Conservation (phyloP, 2,888 invertebrate genomes). For the Hypsopygia costalis region DNA sequence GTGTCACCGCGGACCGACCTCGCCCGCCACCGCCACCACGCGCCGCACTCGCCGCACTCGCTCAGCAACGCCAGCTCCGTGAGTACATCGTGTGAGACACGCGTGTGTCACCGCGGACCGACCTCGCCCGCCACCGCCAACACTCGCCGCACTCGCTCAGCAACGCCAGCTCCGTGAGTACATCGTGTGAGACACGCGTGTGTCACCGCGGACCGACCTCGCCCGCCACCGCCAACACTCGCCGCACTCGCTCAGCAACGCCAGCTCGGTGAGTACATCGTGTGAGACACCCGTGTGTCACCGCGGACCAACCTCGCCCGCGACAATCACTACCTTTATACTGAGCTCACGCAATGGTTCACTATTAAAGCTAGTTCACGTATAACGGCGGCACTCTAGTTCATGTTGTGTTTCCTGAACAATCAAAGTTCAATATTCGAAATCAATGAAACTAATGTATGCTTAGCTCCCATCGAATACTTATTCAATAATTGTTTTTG, state of each 20-base stretch:
- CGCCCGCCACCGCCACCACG: too few relatives aligned
- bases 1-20: conserved; percentile 11
- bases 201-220: conserved; percentile 88
- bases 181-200: conserved; percentile 89
- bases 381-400: too few relatives aligned
- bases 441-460: too few relatives aligned
- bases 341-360: too few relatives aligned
- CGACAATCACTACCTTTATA: conserved; percentile 68
- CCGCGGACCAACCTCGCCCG: conserved; percentile 90
- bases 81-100: conserved; percentile 70
- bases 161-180: conserved; percentile 80
- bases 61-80: conserved; percentile 78
- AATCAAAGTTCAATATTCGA: too few relatives aligned
- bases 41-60: conserved; percentile 60
- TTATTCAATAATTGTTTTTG: too few relatives aligned
- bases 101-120: conserved; percentile 27
- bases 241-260: conserved; percentile 76
- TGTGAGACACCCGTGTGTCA: conserved; percentile 91
- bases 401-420: too few relatives aligned
- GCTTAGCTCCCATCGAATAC: too few relatives aligned
- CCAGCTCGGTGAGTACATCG: conserved; percentile 69
- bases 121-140: conserved; percentile 11
- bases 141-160: conserved; percentile 61
- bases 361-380: too few relatives aligned
- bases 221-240: conserved; percentile 82